These are phyloP conservation scores for Cariama cristata DNA, from an alignment of 2,113 vertebrate species.

Conservation along the genomic window DNA sequence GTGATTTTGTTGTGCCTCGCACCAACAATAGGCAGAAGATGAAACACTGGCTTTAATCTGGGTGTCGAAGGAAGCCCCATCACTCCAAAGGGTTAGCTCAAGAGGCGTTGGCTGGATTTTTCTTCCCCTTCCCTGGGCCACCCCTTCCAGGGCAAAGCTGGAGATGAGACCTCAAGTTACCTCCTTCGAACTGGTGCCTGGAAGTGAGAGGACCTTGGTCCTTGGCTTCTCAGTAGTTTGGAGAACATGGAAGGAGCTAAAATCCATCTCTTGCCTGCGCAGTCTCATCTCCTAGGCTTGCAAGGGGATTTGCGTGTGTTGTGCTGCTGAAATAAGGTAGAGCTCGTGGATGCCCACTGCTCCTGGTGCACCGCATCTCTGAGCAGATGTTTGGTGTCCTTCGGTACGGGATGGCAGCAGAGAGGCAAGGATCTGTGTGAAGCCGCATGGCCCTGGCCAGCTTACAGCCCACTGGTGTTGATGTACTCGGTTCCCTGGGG, in stretches of 20 bases:
- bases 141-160: not conserved
- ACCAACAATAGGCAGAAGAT: not conserved
- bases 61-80: not conserved
- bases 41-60: accelerated
- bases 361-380: not conserved
- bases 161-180: not conserved
- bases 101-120: not conserved
- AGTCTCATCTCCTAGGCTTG: not conserved
- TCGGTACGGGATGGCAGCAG: accelerated
- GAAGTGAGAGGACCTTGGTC: not conserved
- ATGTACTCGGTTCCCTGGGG: not conserved
- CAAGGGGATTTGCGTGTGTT: not conserved
- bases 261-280: not conserved
- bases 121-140: not conserved
- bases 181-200: not conserved
- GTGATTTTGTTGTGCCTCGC: not conserved
- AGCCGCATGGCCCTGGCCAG: not conserved
- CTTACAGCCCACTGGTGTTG: not conserved
- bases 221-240: not conserved
- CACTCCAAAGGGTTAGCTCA: not conserved
- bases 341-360: not conserved
- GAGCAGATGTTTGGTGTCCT: not conserved
- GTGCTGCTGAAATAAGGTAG: not conserved
- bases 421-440: not conserved
- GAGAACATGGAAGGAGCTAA: not conserved